Evolutionary conservation across 1,140 invertebrate species (phyloP), one percentile per base, ranked within the genome.

Genomic region (Rhysida immarginata): DNA sequence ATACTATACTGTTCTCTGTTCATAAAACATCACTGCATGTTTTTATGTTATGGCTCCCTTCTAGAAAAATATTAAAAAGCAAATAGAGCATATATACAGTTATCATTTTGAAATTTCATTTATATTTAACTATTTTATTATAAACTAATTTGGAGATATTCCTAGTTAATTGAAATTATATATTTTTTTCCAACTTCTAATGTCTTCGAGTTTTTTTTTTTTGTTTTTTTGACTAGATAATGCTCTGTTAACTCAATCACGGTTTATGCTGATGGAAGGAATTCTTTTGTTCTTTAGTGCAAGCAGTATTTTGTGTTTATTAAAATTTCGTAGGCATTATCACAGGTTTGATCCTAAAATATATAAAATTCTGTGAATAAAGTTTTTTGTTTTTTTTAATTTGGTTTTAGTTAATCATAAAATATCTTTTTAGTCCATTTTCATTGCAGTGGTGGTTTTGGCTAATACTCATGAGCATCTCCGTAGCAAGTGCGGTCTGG

Each of bases 241-340:
- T 74, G 85, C 91, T 13, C 69, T 96, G 21, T 68, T 96, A 44
- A 92, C 90, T 1, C 93, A 96, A 72, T 94, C 90, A 24, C 78
- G 91, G 56, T 96, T 95, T 66, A 85, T 96, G 66, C 71, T 97
- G n/a, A 85, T 96, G 82, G 93, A 97, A 71, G 84, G 87, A 56
- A 92, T 95, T 69, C 73, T 96, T 48, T 76, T 96, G 63, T 79
- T 91, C 61, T 94, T 94, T 69, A 80, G 83, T 23, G 70, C 90
- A n/a, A 77, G 85, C 68, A 86, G 90, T 23, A 68, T 79, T n/a
- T 87, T 63, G 66, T 83, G 58, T 82, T 74, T 87, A 26, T 67
- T 95, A 1, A 90, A 86, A 68, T 94, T 91, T 65, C 62, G 67
- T 23, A 64, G 67, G 55, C 58, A 64, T 0, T 21, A 58, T 23